phyloP scores from a whole-genome alignment of 2,888 invertebrate species.

The Augochlorella aurata region DNA sequence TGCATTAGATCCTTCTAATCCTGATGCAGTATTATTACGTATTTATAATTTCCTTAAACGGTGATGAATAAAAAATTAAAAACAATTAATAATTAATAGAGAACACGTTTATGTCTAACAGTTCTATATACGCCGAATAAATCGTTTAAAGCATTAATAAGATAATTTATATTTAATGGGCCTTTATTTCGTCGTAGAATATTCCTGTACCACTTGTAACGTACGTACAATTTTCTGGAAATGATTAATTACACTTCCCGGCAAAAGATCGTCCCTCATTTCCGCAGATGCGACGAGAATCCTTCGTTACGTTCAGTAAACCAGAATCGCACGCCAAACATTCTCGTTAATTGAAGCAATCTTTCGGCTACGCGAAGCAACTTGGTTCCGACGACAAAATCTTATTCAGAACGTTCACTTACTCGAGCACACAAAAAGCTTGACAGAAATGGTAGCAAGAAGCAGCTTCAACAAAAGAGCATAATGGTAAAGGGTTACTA shows the following conservation, averaged over 20 bases:
- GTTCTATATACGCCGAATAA: no score
- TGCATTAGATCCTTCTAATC: no score
- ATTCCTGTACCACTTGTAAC: not conserved
- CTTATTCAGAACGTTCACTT: constrained; percentile 11
- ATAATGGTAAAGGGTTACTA: constrained; percentile 20
- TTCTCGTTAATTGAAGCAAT: not conserved
- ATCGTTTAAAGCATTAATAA: no score
- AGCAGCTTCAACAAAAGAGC: constrained; percentile 4
- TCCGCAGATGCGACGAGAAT: not conserved
- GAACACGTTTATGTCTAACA: no score
- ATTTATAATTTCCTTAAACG: no score
- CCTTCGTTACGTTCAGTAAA: not conserved
- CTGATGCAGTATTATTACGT: no score
- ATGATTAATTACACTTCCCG: not conserved
- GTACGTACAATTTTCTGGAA: not conserved
- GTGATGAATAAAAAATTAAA: no score
- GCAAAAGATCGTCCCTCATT: not conserved
- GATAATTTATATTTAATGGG: not conserved
- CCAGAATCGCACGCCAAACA: not conserved
- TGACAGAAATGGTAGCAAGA: not conserved
- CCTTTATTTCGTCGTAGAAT: not conserved
- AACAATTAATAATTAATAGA: no score
- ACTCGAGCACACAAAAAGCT: not conserved
- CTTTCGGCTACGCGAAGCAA: not conserved
- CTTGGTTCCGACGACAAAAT: constrained; percentile 8